Percentiles rank a stretch among this genome's conserved stretches.
Evolutionary conservation across 1,140 invertebrate genomes (phyloP).

Genomic region (Aethina tumida): DNA sequence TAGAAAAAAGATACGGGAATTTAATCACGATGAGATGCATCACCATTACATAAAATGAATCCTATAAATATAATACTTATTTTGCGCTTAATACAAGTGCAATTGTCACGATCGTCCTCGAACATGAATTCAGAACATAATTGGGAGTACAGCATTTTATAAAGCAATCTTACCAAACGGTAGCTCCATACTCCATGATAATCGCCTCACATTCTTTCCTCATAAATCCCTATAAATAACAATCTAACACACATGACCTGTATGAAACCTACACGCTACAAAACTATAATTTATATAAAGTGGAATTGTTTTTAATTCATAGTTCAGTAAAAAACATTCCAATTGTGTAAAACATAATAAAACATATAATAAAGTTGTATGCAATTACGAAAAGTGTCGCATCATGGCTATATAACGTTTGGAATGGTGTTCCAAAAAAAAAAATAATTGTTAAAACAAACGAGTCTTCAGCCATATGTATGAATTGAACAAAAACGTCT

Average conservation of each 20-base stretch:
- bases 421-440: not conserved
- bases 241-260: conserved; percentile 17
- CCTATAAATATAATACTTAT: not conserved
- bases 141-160: not conserved
- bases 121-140: not conserved
- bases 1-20: conserved; percentile 1
- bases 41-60: not conserved
- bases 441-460: not conserved
- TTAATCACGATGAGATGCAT: not conserved
- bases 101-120: not conserved
- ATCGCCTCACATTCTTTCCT: conserved; percentile 12
- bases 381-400: conserved; percentile 1
- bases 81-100: too few relatives aligned
- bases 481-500: conserved; percentile 8
- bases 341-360: conserved; percentile 8
- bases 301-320: conserved; percentile 9
- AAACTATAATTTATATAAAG: conserved; percentile 13
- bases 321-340: conserved; percentile 9
- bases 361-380: conserved; percentile 8
- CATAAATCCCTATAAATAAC: conserved; percentile 18
- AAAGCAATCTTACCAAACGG: conserved; percentile 12
- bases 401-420: conserved; percentile 2
- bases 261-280: conserved; percentile 15
- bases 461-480: conserved; percentile 2
- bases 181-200: conserved; percentile 13